Evolutionary conservation across 2,888 invertebrate genomes (phyloP).

Genomic region (Leptinotarsa rubiginosa): DNA sequence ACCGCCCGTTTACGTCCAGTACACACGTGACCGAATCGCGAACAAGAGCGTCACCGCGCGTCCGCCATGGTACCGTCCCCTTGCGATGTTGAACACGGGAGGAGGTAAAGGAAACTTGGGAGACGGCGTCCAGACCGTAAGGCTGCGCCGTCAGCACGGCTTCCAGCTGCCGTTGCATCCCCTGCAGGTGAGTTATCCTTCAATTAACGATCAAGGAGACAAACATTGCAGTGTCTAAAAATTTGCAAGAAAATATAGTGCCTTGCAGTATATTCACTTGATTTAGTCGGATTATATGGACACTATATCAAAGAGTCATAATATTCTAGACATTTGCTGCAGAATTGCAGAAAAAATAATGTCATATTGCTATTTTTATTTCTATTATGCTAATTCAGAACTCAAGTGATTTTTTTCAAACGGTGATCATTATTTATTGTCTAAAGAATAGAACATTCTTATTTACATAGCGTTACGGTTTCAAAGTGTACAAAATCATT

Average conservation of each 20-base stretch:
- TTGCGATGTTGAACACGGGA: constrained; percentile 56
- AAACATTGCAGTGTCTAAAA: background rate
- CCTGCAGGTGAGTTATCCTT: constrained; percentile 71
- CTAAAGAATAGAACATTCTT: too few relatives aligned
- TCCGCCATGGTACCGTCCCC: constrained; percentile 54
- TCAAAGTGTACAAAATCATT: too few relatives aligned
- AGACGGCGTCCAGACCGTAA: constrained; percentile 61
- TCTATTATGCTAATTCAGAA: too few relatives aligned
- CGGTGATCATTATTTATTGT: too few relatives aligned
- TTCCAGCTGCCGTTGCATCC: constrained; percentile 87
- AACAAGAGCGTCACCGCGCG: constrained; percentile 50
- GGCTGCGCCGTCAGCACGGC: constrained; percentile 81
- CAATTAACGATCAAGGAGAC: background rate
- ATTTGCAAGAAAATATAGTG: background rate
- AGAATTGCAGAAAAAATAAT: too few relatives aligned
- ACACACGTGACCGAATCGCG: constrained; percentile 56
- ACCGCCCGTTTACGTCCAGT: constrained; percentile 48
- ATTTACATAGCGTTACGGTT: too few relatives aligned
- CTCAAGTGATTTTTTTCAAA: too few relatives aligned
- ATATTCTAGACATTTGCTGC: too few relatives aligned
- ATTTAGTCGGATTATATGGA: too few relatives aligned
- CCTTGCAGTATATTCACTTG: too few relatives aligned
- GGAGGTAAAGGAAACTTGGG: constrained; percentile 47
- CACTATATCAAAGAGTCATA: too few relatives aligned
- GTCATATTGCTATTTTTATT: too few relatives aligned